These are phyloP conservation scores for Tribolium castaneum DNA, from an alignment of 1,140 invertebrate species.

Conservation along the genomic window DNA sequence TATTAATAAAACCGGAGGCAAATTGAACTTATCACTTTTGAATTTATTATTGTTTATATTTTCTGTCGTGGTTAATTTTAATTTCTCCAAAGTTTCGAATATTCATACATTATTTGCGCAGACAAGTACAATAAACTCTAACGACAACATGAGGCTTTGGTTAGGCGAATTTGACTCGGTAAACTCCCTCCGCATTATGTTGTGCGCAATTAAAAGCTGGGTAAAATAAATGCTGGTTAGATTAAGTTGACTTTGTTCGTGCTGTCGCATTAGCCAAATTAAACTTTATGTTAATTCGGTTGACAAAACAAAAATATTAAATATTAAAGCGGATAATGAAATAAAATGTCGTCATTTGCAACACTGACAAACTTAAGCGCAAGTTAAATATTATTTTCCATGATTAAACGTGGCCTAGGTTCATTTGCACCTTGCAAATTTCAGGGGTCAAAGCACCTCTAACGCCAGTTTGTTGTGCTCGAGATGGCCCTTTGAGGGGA, in stretches of 20 bases:
- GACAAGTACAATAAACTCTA: background rate
- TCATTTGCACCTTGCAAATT: conserved; percentile 29
- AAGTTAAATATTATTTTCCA: conserved; percentile 29
- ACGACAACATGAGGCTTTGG: background rate
- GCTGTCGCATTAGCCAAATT: conserved; percentile 26
- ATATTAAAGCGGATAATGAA: conserved; percentile 28
- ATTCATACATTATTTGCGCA: background rate
- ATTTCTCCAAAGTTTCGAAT: background rate
- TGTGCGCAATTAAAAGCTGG: conserved; percentile 6
- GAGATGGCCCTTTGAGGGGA: background rate
- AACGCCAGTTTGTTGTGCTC: background rate
- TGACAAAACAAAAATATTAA: conserved; percentile 22
- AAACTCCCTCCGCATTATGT: conserved; percentile 1
- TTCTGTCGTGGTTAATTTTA: too few species aligned
- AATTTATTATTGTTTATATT: background rate
- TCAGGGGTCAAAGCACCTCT: background rate
- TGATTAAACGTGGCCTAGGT: conserved; percentile 5
- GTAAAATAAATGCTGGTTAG: conserved; percentile 6
- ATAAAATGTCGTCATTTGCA: conserved; percentile 24
- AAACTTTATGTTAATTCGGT: conserved; percentile 32
- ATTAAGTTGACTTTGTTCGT: conserved; percentile 15
- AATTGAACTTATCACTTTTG: background rate
- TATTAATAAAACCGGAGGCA: background rate
- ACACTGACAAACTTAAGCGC: conserved; percentile 7
- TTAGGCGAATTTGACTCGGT: background rate